Percentiles rank a stretch among this genome's conserved stretches.
Conservation (phyloP, 2,797 vertebrate species). For the Ciconia nigra region DNA sequence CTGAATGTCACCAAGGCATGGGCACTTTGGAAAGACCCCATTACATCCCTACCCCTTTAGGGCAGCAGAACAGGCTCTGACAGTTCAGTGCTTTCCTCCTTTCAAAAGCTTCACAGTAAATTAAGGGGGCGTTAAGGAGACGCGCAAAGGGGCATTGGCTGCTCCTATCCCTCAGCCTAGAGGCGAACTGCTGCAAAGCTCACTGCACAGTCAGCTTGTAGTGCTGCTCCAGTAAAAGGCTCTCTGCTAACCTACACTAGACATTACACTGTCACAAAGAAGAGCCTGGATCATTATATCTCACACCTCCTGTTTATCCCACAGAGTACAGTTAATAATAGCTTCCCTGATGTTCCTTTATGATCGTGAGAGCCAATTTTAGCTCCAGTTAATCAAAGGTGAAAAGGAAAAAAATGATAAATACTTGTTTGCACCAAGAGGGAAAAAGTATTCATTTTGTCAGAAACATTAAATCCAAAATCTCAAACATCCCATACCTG, state of each 20-base stretch:
- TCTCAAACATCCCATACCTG: background rate
- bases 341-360: background rate
- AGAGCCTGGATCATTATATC: background rate
- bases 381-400: background rate
- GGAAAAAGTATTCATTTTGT: background rate
- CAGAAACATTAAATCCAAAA: background rate
- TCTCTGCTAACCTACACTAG: background rate
- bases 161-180: background rate
- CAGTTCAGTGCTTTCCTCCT: background rate
- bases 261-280: background rate
- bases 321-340: conserved; percentile 4
- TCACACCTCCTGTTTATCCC: conserved; percentile 19
- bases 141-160: background rate
- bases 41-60: background rate
- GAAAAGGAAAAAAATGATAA: background rate
- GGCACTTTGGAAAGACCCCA: background rate
- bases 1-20: background rate
- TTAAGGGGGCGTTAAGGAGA: background rate
- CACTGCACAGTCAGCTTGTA: background rate
- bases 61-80: background rate
- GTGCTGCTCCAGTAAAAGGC: background rate
- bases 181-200: background rate
- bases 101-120: background rate
- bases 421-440: background rate
- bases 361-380: background rate